phyloP scores from a whole-genome alignment of 1,140 invertebrate species.

The Leucophenga varia region DNA sequence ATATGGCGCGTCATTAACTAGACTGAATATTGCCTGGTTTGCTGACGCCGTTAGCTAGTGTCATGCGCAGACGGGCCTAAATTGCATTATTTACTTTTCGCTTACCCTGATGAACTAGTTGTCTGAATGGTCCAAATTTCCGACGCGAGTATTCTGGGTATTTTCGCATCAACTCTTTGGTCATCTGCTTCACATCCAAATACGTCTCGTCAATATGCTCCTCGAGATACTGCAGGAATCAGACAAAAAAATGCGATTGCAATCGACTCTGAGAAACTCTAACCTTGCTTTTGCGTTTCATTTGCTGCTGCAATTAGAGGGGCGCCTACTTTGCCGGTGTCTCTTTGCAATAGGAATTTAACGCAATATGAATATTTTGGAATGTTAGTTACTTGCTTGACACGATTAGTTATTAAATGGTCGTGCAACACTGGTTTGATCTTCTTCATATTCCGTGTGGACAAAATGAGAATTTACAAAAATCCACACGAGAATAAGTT shows the following conservation, averaged over 20 bases:
- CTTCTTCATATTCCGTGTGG: constrained; percentile 51
- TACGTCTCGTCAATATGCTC: constrained; percentile 72
- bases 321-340: constrained; percentile 5
- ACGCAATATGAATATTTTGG: background rate
- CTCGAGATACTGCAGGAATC: constrained; percentile 62
- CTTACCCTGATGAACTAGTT: constrained; percentile 65
- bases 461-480: too few relatives aligned
- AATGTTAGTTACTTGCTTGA: constrained; percentile 39
- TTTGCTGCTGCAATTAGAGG: background rate
- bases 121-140: constrained; percentile 67
- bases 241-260: too few relatives aligned
- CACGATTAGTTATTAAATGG: constrained; percentile 44
- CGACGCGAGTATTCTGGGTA: constrained; percentile 71
- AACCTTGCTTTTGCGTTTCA: constrained; percentile 44
- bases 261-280: too few relatives aligned
- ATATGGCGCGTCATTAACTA: too few relatives aligned
- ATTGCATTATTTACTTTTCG: too few relatives aligned
- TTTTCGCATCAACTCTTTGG: constrained; percentile 67
- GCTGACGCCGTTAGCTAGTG: too few relatives aligned
- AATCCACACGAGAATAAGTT: too few relatives aligned
- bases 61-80: too few relatives aligned
- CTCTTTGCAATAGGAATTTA: background rate
- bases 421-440: constrained; percentile 43
- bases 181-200: constrained; percentile 74
- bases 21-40: too few relatives aligned